Evolutionary conservation across 2,797 vertebrate genomes (phyloP).

Genomic region (Anguilla anguilla): DNA sequence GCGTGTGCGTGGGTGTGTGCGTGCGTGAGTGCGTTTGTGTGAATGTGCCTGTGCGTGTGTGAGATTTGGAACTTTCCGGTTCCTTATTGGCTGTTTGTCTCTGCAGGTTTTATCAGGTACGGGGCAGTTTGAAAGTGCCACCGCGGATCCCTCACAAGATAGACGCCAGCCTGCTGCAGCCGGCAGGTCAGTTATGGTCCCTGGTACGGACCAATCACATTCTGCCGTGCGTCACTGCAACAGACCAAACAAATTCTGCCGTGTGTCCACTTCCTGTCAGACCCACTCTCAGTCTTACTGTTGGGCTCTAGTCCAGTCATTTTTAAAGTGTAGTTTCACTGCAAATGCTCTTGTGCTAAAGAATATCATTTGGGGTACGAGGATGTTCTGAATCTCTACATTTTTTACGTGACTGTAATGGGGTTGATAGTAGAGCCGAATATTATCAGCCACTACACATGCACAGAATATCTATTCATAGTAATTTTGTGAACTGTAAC

Average conservation of each 20-base stretch:
- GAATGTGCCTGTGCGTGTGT: no score
- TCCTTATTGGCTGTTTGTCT: conserved; percentile 45
- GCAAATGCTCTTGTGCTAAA: neutral
- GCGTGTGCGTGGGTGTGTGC: no score
- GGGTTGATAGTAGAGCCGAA: no score
- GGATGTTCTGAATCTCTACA: neutral
- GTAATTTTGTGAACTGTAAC: no score
- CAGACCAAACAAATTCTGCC: no score
- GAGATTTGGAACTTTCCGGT: conserved; percentile 22
- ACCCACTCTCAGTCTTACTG: neutral
- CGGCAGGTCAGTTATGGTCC: conserved; percentile 76
- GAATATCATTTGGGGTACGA: neutral
- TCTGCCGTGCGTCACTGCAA: neutral
- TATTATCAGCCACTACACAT: no score
- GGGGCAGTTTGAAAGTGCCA: conserved; percentile 89
- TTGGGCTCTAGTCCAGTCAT: neutral
- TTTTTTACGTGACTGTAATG: no score
- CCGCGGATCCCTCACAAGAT: conserved; percentile 91
- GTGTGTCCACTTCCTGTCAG: neutral
- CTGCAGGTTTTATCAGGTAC: conserved; percentile 94
- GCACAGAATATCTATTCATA: no score
- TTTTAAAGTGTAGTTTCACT: no score
- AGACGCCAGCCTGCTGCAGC: conserved; percentile 90
- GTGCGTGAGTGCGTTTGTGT: no score
- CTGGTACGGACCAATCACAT: neutral